Base-by-base conservation (phyloP, 2,888 invertebrate genomes). In the Ormyrus pomaceus region DNA sequence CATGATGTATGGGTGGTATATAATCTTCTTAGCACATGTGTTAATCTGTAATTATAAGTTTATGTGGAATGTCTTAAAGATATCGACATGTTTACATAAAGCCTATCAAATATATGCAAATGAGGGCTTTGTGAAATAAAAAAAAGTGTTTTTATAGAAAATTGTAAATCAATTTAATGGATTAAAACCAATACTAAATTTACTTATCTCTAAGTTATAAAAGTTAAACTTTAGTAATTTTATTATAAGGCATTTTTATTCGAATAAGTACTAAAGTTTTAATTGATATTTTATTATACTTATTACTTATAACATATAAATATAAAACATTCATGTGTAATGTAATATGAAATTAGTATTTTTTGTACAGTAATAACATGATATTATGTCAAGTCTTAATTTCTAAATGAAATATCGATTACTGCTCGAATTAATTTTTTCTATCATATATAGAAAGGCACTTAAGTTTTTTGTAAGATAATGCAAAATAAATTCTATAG, bases 341-440 rank as follows among this genome's bases (percentile, higher is more conserved):
- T 78, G 65, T 34, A 77, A 75, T 75, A 58, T 78, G 68, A 80
- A 72, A 77, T 75, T 68, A 82, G 61, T 71, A 77, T 78, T 82
- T 78, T 81, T 82, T 82, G 78, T 82, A 82, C 82, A 82, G 72
- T 80, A 78, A 69, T 74, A 79, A 72, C 71, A 75, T 61, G 69
- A 77, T 77, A 71, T 79, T 79, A 66, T 77, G 66, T 77, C 70
- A 75, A 78, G 65, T 71, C 78, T 77, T 80, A 77, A 77, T 8
- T 56, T 72, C 56, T 78, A 75, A 51, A 53, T 71, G 19, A 77
- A 73, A 74, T 77, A 79, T 72, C 71, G 64, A 79, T 71, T 75
- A 76, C 72, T 70, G 11, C 69, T 81, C 73, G n/a, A 79, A 79
- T 82, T 62, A 82, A 77, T 19, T 70, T 81, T 82, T 64, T 77